These are phyloP conservation scores for Ctenodactylus gundi DNA, from an alignment of 2,113 vertebrate species.

Conservation along the genomic window DNA sequence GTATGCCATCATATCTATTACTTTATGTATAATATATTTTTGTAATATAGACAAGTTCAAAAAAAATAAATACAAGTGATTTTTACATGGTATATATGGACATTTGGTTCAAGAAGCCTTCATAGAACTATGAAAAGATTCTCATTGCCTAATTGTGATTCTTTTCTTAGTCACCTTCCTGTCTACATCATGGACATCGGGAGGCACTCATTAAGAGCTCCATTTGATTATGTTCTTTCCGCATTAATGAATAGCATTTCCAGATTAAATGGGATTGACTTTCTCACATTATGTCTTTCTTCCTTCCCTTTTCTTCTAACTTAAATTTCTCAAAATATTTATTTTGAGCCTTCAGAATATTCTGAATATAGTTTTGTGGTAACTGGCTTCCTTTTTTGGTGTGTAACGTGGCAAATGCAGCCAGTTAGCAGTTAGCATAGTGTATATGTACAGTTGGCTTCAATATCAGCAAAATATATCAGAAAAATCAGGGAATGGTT, in stretches of 20 bases:
- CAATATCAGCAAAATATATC: too few relatives aligned
- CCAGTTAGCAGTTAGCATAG: neutral
- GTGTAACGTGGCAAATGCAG: neutral
- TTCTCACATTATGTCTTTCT: constrained; percentile 49
- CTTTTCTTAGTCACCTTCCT: constrained; percentile 48
- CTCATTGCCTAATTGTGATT: constrained; percentile 1
- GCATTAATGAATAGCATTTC: constrained; percentile 36
- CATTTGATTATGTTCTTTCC: neutral
- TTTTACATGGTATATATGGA: neutral
- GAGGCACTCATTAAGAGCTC: constrained; percentile 70
- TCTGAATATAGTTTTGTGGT: constrained; percentile 45
- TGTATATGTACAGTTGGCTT: too few relatives aligned
- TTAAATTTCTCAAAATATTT: constrained; percentile 54
- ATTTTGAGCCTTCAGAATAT: constrained; percentile 45
- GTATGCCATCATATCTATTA: too few relatives aligned
- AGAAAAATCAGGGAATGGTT: neutral
- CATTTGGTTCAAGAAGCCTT: neutral
- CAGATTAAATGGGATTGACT: constrained; percentile 53
- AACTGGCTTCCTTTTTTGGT: constrained; percentile 37
- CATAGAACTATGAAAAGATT: neutral
- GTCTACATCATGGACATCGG: neutral
- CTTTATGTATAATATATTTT: too few relatives aligned
- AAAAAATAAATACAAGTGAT: too few relatives aligned
- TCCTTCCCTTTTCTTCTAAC: constrained; percentile 50
- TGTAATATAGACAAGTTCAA: too few relatives aligned